Evolutionary conservation across 2,888 invertebrate species (phyloP).

Genomic region (Aspidiotus destructor): DNA sequence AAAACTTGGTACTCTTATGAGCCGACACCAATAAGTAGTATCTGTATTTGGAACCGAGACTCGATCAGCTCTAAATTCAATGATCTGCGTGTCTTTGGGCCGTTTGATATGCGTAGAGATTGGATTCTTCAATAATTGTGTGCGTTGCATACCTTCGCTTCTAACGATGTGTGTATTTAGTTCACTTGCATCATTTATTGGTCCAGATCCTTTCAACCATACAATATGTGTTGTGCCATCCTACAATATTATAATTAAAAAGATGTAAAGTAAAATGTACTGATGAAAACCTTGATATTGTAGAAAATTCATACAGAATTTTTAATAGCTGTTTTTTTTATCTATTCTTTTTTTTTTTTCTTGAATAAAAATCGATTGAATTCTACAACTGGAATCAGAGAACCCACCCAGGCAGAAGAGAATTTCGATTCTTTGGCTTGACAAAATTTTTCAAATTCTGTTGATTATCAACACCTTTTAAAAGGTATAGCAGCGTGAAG

Average conservation of each 20-base stretch:
- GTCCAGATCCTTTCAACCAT: conserved; percentile 72
- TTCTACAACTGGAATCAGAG: no score
- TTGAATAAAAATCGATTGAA: no score
- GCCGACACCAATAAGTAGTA: conserved; percentile 96
- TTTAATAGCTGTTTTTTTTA: neutral
- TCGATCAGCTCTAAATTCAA: conserved; percentile 54
- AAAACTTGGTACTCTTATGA: conserved; percentile 64
- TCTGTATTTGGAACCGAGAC: conserved; percentile 70
- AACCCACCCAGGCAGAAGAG: no score
- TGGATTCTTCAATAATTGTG: conserved; percentile 56
- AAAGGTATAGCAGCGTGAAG: no score
- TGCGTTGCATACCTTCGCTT: conserved; percentile 64
- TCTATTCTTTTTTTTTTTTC: no score
- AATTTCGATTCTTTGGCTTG: no score
- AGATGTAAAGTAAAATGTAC: neutral
- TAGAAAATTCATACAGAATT: neutral
- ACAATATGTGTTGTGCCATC: conserved; percentile 81
- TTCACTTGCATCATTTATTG: conserved; percentile 57
- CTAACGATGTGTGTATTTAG: conserved; percentile 51
- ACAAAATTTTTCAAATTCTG: no score
- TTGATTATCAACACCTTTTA: no score
- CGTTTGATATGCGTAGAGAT: conserved; percentile 42
- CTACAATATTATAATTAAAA: conserved; percentile 44
- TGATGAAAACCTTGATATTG: neutral
- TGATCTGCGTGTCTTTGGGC: conserved; percentile 48